Evolutionary conservation across 2,888 invertebrate genomes (phyloP).

Genomic region (Dromius quadrimaculatus): DNA sequence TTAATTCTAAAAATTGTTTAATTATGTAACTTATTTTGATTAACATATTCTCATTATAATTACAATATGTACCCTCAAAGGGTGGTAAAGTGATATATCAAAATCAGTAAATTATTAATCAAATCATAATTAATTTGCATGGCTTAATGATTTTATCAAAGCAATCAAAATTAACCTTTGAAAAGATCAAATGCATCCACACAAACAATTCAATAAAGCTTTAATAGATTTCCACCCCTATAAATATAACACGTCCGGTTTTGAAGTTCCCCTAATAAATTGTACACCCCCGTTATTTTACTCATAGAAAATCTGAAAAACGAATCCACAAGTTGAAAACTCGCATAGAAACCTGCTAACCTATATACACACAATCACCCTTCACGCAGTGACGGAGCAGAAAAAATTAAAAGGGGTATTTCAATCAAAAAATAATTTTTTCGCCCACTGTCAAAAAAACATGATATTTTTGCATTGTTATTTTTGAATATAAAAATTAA

Average conservation of each 20-base stretch:
- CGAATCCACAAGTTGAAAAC: slow-evolving; percentile 13
- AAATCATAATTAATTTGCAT: neutral
- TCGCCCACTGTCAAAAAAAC: no score
- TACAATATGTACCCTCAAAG: no score
- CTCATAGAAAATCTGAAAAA: slow-evolving; percentile 7
- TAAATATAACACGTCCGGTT: neutral
- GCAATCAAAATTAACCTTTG: neutral
- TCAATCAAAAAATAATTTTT: no score
- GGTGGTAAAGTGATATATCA: no score
- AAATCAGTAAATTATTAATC: no score
- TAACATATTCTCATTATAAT: neutral
- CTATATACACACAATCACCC: neutral
- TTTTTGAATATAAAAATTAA: no score
- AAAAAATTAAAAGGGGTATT: neutral
- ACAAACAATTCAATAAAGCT: neutral
- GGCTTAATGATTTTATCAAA: no score
- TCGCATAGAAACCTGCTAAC: slow-evolving; percentile 6
- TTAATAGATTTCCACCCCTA: slow-evolving; percentile 3
- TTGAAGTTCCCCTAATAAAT: neutral
- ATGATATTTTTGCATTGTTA: no score
- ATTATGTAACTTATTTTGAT: neutral
- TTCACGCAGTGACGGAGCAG: neutral
- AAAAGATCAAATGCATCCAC: neutral
- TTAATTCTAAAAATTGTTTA: neutral
- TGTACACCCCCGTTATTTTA: slow-evolving; percentile 2